Evolutionary conservation across 2,797 vertebrate species (phyloP).

Genomic region (Phoeniculus purpureus): DNA sequence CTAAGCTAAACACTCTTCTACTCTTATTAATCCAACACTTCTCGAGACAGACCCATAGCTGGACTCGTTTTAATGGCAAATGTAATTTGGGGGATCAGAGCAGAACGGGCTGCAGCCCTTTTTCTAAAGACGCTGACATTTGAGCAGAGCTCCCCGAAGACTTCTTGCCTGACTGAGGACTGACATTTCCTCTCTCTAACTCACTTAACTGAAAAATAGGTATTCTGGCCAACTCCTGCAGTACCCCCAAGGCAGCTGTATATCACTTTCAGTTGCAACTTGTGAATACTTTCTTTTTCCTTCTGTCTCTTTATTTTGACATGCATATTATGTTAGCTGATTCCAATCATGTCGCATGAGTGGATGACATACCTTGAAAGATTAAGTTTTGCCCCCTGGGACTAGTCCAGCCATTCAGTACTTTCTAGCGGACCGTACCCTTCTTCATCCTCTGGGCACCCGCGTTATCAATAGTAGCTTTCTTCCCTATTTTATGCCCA

Average conservation of each 20-base stretch:
- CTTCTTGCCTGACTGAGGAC: constrained; percentile 74
- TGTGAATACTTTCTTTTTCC: constrained; percentile 69
- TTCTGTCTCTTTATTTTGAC: constrained; percentile 73
- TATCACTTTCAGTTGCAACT: constrained; percentile 69
- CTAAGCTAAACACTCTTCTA: constrained; percentile 79
- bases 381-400: constrained; percentile 79
- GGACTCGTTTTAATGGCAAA: constrained; percentile 73
- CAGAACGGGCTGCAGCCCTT: constrained; percentile 72
- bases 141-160: constrained; percentile 75
- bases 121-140: constrained; percentile 75
- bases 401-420: constrained; percentile 74
- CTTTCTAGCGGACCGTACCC: constrained; percentile 67
- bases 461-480: constrained; percentile 70
- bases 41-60: constrained; percentile 63
- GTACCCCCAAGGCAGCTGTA: constrained; percentile 71
- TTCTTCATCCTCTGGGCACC: constrained; percentile 62
- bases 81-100: constrained; percentile 78
- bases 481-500: constrained; percentile 71
- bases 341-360: constrained; percentile 74
- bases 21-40: constrained; percentile 75
- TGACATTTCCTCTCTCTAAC: constrained; percentile 81
- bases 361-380: constrained; percentile 77
- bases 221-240: constrained; percentile 66
- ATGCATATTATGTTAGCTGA: constrained; percentile 75
- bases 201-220: constrained; percentile 74